Evolutionary conservation across 2,113 vertebrate species (phyloP).

Genomic region (Chloropsis cyanopogon): DNA sequence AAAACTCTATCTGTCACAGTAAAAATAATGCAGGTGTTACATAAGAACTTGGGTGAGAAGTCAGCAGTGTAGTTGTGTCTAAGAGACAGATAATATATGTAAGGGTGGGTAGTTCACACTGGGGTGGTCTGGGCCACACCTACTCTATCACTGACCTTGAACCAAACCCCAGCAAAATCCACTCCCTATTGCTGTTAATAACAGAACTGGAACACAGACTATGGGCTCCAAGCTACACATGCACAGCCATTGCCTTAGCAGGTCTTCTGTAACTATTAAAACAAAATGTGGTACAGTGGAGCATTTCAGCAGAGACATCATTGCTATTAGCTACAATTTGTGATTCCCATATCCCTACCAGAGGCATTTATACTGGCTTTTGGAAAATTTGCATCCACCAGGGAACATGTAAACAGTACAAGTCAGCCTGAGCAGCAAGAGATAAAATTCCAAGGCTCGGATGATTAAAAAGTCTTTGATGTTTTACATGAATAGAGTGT

Average conservation of each 20-base stretch:
- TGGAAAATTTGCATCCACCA: background rate
- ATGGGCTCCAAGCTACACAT: background rate
- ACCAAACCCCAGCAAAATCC: background rate
- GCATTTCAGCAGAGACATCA: background rate
- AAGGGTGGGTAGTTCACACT: background rate
- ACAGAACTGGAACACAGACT: background rate
- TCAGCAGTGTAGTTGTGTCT: background rate
- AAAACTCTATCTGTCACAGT: background rate
- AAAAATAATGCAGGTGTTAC: background rate
- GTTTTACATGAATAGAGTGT: background rate
- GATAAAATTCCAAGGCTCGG: constrained; percentile 6
- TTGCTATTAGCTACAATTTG: background rate
- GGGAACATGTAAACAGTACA: background rate
- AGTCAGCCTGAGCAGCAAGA: background rate
- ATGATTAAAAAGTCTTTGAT: constrained; percentile 11
- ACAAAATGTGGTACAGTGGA: background rate
- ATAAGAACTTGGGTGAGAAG: background rate
- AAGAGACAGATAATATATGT: background rate
- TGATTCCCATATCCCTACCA: background rate
- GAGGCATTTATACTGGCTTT: background rate
- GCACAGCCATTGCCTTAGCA: background rate
- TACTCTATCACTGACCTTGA: background rate
- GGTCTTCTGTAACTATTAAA: background rate
- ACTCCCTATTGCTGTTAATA: background rate
- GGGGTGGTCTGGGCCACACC: background rate